Evolutionary conservation across 2,888 invertebrate species (phyloP).

Genomic region (Neoitamus cyanurus): DNA sequence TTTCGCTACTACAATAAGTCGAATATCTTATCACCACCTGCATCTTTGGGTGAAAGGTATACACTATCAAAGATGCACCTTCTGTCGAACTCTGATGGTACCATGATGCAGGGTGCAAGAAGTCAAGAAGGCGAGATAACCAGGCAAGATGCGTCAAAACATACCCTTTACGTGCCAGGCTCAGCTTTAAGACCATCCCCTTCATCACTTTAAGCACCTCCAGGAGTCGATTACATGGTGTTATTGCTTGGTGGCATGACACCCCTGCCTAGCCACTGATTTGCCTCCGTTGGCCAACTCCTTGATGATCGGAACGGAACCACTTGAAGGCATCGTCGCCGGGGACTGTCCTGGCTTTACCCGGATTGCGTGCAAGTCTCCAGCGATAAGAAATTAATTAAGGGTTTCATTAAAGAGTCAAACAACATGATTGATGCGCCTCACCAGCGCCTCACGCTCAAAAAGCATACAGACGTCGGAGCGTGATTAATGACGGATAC

Average conservation of each 20-base stretch:
- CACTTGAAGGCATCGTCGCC: background rate
- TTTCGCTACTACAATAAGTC: no score
- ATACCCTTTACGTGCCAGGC: background rate
- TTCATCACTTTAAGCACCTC: background rate
- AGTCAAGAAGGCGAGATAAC: background rate
- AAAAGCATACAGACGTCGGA: background rate
- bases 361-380: background rate
- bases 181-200: background rate
- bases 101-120: background rate
- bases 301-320: background rate
- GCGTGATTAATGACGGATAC: background rate
- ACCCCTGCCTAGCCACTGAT: background rate
- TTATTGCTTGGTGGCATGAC: conserved; percentile 2
- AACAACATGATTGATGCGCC: conserved; percentile 2
- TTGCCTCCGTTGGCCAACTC: background rate
- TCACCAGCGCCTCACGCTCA: background rate
- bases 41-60: no score
- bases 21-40: no score
- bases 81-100: background rate
- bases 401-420: conserved; percentile 5
- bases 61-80: no score
- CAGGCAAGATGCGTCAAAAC: background rate
- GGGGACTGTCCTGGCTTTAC: background rate
- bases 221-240: conserved; percentile 17
- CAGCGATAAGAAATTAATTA: conserved; percentile 27